Evolutionary conservation across 2,797 vertebrate species (phyloP).

Genomic region (Premnoplex brunnescens): DNA sequence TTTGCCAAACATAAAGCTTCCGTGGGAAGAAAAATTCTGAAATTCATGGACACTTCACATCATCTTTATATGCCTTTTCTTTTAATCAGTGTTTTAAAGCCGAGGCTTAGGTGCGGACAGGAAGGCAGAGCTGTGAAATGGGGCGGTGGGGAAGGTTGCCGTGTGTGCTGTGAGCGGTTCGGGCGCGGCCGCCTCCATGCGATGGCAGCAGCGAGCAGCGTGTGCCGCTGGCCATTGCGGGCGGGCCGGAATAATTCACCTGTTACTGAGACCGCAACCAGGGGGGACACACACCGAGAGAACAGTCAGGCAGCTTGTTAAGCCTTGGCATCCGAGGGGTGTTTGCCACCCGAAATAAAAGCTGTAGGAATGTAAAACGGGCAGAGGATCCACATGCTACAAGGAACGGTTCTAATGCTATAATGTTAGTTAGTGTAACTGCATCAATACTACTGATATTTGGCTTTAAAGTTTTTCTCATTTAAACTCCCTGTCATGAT

Average conservation of each 20-base stretch:
- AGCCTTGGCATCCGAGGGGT: neutral
- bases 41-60: neutral
- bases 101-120: neutral
- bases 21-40: neutral
- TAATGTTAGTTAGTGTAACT: neutral
- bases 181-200: neutral
- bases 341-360: neutral
- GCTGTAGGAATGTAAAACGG: neutral
- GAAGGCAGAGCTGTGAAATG: neutral
- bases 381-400: neutral
- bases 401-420: neutral
- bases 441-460: neutral
- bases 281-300: neutral
- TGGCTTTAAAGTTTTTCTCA: neutral
- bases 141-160: neutral
- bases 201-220: constrained; percentile 53
- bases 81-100: neutral
- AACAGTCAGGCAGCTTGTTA: neutral
- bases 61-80: neutral
- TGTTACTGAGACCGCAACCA: neutral
- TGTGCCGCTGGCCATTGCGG: neutral
- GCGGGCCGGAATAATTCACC: rapidly evolving
- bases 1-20: neutral
- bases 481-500: neutral
- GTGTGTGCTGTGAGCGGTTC: neutral